Conservation (phyloP, 2,113 vertebrate species). For the Zosterops lateralis region DNA sequence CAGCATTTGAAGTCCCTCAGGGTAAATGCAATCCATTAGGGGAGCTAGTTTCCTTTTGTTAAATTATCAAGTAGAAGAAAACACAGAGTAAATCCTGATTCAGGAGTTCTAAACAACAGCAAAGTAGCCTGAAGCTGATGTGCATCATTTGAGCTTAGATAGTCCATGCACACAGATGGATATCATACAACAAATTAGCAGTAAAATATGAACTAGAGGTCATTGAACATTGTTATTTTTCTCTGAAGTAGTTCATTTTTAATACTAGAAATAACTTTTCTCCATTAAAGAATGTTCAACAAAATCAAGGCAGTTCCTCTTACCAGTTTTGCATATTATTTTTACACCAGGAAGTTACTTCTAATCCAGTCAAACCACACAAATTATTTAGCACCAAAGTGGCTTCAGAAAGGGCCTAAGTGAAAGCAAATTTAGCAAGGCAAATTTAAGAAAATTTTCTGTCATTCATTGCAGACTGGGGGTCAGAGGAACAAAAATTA, state of each 20-base stretch:
- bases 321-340: neutral
- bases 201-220: neutral
- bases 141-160: neutral
- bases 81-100: conserved; percentile 29
- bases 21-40: neutral
- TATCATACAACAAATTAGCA: neutral
- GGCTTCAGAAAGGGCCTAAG: neutral
- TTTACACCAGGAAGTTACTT: neutral
- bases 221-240: neutral
- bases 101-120: conserved; percentile 5
- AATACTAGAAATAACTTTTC: neutral
- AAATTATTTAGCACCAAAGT: neutral
- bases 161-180: neutral
- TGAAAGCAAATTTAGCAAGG: neutral
- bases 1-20: neutral
- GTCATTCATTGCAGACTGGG: neutral
- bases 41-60: conserved; percentile 29
- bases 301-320: neutral
- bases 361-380: neutral
- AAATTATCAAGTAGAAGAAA: conserved; percentile 48
- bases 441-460: neutral
- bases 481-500: neutral
- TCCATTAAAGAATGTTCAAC: neutral
- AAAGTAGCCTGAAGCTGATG: neutral
- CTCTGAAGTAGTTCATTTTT: neutral